Percentiles rank a stretch among this genome's conserved stretches.
Conservation (phyloP, 2,888 invertebrate genomes). For the Antheraea yamamai region DNA sequence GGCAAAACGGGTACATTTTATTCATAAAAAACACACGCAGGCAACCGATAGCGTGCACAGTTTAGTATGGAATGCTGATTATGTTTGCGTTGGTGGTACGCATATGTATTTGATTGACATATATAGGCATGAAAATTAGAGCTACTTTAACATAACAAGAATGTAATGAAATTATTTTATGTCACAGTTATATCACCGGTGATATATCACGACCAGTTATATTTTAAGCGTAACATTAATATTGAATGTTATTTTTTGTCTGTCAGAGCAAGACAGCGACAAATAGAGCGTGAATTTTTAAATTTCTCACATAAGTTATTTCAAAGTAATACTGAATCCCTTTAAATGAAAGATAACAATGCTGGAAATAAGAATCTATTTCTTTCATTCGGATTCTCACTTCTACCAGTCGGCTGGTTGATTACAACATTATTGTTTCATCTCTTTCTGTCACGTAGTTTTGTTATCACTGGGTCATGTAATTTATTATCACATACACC, state of each 20-base stretch:
- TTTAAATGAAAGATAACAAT: background rate
- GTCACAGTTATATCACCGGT: background rate
- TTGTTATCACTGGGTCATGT: background rate
- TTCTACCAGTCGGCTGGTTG: background rate
- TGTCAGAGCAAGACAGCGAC: background rate
- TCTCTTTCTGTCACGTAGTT: background rate
- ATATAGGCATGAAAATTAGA: background rate
- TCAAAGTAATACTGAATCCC: background rate
- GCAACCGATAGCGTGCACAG: constrained; percentile 13
- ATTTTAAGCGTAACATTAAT: background rate
- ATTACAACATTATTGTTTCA: background rate
- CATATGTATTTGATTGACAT: background rate
- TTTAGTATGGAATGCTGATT: constrained; percentile 17
- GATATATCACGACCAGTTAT: background rate
- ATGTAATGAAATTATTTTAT: background rate
- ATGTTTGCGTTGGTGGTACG: background rate
- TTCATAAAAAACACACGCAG: background rate
- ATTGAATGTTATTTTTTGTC: too few relatives aligned
- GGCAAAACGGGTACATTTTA: constrained; percentile 7
- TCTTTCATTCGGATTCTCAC: background rate
- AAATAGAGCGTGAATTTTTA: background rate
- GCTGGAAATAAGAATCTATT: background rate
- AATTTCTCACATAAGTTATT: background rate
- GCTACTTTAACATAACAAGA: background rate
- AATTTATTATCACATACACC: background rate